Evolutionary conservation across 1,140 invertebrate genomes (phyloP), one percentile per base, ranked within the genome.

Genomic region (Cherax destructor): DNA sequence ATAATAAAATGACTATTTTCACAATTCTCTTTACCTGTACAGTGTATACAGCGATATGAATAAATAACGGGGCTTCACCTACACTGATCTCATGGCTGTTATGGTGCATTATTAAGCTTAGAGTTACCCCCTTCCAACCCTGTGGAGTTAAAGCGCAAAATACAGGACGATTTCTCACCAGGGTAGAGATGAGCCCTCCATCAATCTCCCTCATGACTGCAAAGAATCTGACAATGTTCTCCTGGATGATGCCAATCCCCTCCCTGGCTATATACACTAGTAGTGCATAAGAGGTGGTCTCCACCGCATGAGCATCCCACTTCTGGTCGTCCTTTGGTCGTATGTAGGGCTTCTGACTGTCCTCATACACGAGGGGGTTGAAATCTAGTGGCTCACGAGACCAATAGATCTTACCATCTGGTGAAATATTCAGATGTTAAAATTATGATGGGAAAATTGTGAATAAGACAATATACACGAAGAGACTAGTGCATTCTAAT

Each of bases 281-380:
- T 1, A 96, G 94, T 11, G 96, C 96, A 93, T 96, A 96, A 0
- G 96, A 94, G 4, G 96, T 96, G 0, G 95, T 94, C 93, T 96
- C 96, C 0, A 96, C 94, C 2, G 95, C 95, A 9, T 95, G 88
- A 1, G 95, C 95, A 87, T 95, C 95, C 93, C 94, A 94, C 93
- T 94, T 94, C 81, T 94, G 94, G 92, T 94, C 94, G 30, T 94
- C 81, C 85, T 95, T 94, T 0, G 95, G 94, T 84, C 94, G 93
- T 18, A 94, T 93, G 93, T 95, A 95, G 16, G 95, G 93, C 86
- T 95, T 94, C 87, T 93, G 92, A 83, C 93, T 94, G 92, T 95
- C 95, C 93, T 95, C 95, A 80, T 95, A 94, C 41, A 94, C 94
- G 0, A 95, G 87, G 47, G 86, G 91, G 91, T 94, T 94, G 49